phyloP scores from a whole-genome alignment of 2,888 invertebrate species.

The Pyrochroa serraticornis region DNA sequence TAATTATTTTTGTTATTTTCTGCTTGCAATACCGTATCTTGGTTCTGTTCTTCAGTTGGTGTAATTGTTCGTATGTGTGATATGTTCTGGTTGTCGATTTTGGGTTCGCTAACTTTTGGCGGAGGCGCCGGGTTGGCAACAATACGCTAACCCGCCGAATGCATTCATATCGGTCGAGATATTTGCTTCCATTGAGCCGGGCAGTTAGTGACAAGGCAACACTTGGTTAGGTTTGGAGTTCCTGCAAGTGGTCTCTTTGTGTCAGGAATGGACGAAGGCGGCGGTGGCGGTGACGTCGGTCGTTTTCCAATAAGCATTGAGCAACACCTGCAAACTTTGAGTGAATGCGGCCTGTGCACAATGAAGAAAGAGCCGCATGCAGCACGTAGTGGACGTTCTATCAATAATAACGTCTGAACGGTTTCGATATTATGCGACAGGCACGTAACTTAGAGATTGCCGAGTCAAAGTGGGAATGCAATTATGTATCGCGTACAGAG shows the following conservation, averaged over 20 bases:
- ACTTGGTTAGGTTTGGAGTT: slow-evolving; percentile 27
- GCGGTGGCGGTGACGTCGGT: slow-evolving; percentile 33
- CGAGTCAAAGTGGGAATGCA: slow-evolving; percentile 45
- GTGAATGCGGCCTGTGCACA: slow-evolving; percentile 21
- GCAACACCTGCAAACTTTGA: slow-evolving; percentile 53
- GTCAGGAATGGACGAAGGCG: slow-evolving; percentile 24
- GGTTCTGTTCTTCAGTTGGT: too few species aligned
- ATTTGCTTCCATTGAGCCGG: slow-evolving; percentile 40
- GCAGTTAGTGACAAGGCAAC: slow-evolving; percentile 38
- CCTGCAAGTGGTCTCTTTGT: slow-evolving; percentile 38
- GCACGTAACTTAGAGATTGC: slow-evolving; percentile 47
- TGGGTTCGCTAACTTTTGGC: background rate
- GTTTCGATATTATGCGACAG: slow-evolving; percentile 44
- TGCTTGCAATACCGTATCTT: too few species aligned
- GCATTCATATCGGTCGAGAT: slow-evolving; percentile 32
- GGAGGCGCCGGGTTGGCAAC: slow-evolving; percentile 3
- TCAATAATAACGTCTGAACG: slow-evolving; percentile 3
- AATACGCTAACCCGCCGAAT: slow-evolving; percentile 1
- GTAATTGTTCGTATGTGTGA: too few species aligned
- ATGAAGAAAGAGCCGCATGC: slow-evolving; percentile 22
- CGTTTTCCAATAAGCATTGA: slow-evolving; percentile 46
- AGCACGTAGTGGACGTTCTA: slow-evolving; percentile 17
- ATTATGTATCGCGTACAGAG: slow-evolving; percentile 26
- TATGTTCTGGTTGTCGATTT: too few species aligned
- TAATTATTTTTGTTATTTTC: too few species aligned